These are phyloP conservation scores for Eriosoma lanigerum DNA, from an alignment of 1,140 invertebrate genomes.

Conservation along the genomic window DNA sequence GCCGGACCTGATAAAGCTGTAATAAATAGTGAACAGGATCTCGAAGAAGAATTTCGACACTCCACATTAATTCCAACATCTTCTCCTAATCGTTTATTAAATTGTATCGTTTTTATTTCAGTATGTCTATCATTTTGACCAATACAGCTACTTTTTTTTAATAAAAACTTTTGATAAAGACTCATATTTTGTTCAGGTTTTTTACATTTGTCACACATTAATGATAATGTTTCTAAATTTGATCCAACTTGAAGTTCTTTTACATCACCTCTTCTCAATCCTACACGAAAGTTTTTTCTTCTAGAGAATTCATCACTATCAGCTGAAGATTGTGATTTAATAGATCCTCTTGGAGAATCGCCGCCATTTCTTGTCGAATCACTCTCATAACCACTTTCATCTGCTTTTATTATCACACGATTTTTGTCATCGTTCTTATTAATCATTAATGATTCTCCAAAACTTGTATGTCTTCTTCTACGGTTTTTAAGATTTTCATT, in stretches of 20 bases:
- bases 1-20: conserved; percentile 27
- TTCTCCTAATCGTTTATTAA: conserved; percentile 41
- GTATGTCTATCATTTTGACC: not conserved
- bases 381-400: conserved; percentile 69
- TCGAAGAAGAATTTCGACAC: conserved; percentile 3
- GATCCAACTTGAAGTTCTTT: conserved; percentile 29
- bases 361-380: conserved; percentile 65
- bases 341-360: conserved; percentile 60
- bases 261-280: conserved; percentile 29
- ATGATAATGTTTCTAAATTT: conserved; percentile 20
- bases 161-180: conserved; percentile 47
- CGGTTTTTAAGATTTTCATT: conserved; percentile 34
- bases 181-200: conserved; percentile 47
- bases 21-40: conserved; percentile 1
- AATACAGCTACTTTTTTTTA: conserved; percentile 17
- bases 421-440: conserved; percentile 14
- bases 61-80: conserved; percentile 35
- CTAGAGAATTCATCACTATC: conserved; percentile 42
- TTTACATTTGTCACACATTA: conserved; percentile 31
- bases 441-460: conserved; percentile 24
- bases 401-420: conserved; percentile 58
- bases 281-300: conserved; percentile 8
- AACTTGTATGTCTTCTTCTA: conserved; percentile 39
- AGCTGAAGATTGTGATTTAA: conserved; percentile 56
- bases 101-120: conserved; percentile 18